Evolutionary conservation across 2,888 invertebrate species (phyloP), one percentile per base, ranked within the genome.

Genomic region (Stenoptilia bipunctidactyla): DNA sequence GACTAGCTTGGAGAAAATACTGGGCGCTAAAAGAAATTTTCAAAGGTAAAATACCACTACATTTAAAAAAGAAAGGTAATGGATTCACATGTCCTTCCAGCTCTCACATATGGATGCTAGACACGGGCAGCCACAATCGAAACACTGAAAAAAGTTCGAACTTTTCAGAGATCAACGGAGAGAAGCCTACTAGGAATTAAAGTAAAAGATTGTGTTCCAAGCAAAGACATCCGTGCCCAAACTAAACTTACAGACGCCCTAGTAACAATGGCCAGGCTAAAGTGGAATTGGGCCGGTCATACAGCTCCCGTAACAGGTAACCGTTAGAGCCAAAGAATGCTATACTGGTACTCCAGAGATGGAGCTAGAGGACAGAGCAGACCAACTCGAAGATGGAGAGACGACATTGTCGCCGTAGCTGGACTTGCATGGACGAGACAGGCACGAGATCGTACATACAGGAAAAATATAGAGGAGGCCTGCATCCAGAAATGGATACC

Each of bases 251-350:
- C 34, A 13, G 39, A 44, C 20, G 44, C 44, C 4, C 15, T 27
- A n/a, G 14, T n/a, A 5, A 33, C 36, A 4, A 38, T 41, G 33
- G 40, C 35, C 12, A 15, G 8, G 9, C 37, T 44, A 4, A 46
- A 46, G 13, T 46, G 44, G 46, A 42, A 8, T 37, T 44, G 46
- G 44, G 40, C 46, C 9, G 42, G 44, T 3, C 41, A 43, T 14
- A 33, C 25, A 9, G 25, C 5, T 25, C 25, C 25, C 9, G 5
- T 9, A 25, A n/a, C n/a, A n/a, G n/a, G n/a, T n/a, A n/a, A n/a
- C n/a, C n/a, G n/a, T n/a, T n/a, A n/a, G n/a, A n/a, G n/a, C n/a
- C n/a, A n/a, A n/a, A n/a, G n/a, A n/a, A n/a, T n/a, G n/a, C n/a
- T n/a, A n/a, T n/a, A n/a, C 25, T 25, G 25, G 25, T 25, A 25